Conservation (phyloP, 2,888 invertebrate genomes). For the Caenorhabditis doughertyi region DNA sequence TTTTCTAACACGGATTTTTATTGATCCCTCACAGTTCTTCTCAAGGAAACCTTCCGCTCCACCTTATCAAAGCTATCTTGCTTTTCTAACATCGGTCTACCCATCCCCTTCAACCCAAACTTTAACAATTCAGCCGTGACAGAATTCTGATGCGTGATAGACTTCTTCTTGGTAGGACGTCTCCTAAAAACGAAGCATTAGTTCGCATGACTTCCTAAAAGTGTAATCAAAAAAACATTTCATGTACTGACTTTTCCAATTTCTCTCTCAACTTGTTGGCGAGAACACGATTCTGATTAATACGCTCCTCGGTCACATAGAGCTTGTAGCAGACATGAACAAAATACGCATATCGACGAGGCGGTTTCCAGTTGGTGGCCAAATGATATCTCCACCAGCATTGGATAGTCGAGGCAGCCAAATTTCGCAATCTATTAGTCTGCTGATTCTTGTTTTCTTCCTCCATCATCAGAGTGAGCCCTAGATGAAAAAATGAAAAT, state of each 20-base stretch:
- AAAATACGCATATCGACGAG: conserved; percentile 57
- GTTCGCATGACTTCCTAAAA: not conserved
- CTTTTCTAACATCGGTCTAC: conserved; percentile 51
- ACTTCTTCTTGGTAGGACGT: conserved; percentile 60
- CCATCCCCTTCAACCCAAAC: conserved; percentile 52
- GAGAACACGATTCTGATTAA: conserved; percentile 69
- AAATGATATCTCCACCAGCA: conserved; percentile 73
- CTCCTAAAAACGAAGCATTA: conserved; percentile 15
- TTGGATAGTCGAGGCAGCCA: conserved; percentile 77
- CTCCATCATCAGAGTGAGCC: conserved; percentile 77
- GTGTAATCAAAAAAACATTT: not conserved
- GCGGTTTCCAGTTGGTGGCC: conserved; percentile 64
- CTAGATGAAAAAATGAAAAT: conserved; percentile 21
- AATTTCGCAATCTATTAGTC: conserved; percentile 70
- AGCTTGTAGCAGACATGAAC: conserved; percentile 75
- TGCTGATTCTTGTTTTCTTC: conserved; percentile 76
- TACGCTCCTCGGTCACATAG: conserved; percentile 73
- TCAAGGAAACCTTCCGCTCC: conserved; percentile 39
- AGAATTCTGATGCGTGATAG: conserved; percentile 55
- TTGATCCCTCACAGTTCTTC: conserved; percentile 47
- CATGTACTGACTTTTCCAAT: conserved; percentile 52
- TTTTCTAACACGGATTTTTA: not conserved
- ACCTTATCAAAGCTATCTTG: conserved; percentile 50
- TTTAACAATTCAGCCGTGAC: conserved; percentile 58
- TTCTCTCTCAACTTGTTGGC: conserved; percentile 69